These are phyloP conservation scores for Rhinogobius similis DNA, from an alignment of 2,113 vertebrate genomes.

Conservation along the genomic window DNA sequence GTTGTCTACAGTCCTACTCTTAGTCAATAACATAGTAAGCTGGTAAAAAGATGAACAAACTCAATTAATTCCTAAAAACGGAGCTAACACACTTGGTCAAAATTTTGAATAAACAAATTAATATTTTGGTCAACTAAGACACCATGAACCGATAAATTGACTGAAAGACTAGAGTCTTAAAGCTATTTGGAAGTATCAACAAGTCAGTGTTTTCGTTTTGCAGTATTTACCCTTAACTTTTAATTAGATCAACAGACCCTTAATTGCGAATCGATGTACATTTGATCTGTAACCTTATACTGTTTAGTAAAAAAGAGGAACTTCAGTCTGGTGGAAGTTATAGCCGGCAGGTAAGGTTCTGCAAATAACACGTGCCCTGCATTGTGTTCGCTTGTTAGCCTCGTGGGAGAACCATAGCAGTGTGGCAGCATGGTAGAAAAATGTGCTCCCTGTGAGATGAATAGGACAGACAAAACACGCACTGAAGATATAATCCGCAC, in stretches of 20 bases:
- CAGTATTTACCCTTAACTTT: background rate
- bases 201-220: background rate
- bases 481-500: constrained; percentile 29
- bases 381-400: background rate
- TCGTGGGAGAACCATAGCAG: background rate
- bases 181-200: background rate
- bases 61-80: no score
- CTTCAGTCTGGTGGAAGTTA: background rate
- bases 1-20: no score
- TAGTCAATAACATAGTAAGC: no score
- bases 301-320: background rate
- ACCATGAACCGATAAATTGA: background rate
- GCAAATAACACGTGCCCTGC: background rate
- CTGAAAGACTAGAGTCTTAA: no score
- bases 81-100: no score
- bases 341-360: background rate
- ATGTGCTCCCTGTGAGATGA: background rate
- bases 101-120: no score
- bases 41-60: no score
- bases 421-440: background rate
- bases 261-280: background rate
- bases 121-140: no score
- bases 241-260: background rate
- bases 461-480: background rate
- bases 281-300: background rate